Conservation (phyloP, 2,113 vertebrate genomes). For the Numida meleagris region DNA sequence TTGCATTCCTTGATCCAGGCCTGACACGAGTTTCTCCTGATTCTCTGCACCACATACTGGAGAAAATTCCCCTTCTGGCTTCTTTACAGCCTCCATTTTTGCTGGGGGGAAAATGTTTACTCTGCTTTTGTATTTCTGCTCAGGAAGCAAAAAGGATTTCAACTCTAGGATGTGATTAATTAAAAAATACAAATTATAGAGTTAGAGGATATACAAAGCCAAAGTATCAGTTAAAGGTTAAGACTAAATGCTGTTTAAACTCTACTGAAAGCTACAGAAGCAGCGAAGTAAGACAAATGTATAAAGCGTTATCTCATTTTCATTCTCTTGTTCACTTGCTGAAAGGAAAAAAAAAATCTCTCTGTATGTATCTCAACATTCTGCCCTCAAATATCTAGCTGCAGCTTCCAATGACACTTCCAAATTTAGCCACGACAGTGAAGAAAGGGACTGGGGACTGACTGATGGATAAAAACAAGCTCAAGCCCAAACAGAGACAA, state of each 20-base stretch:
- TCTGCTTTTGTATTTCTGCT: background rate
- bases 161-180: background rate
- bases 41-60: background rate
- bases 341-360: background rate
- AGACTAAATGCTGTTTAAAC: background rate
- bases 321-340: background rate
- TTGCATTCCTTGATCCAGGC: background rate
- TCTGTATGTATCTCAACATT: background rate
- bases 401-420: conserved; percentile 6
- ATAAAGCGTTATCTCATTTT: background rate
- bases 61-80: background rate
- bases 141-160: background rate
- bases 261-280: background rate
- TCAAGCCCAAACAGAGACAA: background rate
- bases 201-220: background rate
- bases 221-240: background rate
- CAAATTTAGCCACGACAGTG: conserved; percentile 4
- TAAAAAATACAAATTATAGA: background rate
- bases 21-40: background rate
- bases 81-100: background rate
- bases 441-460: conserved; percentile 2
- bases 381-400: background rate
- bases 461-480: conserved; percentile 53
- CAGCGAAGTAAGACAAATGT: background rate
- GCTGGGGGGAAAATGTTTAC: background rate